Percentiles rank a stretch among this genome's conserved stretches.
phyloP scores from a whole-genome alignment of 2,797 vertebrate genomes.

The Luscinia megarhynchos region DNA sequence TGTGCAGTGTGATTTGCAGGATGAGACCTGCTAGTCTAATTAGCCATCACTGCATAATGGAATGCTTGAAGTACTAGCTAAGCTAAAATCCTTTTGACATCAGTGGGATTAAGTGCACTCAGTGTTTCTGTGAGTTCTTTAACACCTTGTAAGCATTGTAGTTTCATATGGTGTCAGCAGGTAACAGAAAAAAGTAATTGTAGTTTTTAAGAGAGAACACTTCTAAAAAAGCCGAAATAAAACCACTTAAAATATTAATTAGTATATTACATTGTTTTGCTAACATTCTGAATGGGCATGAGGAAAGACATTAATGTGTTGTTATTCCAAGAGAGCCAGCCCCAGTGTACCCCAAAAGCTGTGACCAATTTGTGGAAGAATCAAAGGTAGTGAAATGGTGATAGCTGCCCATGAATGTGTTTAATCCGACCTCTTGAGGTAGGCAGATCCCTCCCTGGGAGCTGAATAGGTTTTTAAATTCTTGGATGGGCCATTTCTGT shows the following conservation, averaged over 20 bases:
- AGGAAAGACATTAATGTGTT: not conserved
- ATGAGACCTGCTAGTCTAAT: not conserved
- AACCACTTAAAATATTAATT: not conserved
- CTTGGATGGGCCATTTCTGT: not conserved
- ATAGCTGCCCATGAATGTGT: not conserved
- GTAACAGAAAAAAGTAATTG: not conserved
- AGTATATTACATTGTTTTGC: not conserved
- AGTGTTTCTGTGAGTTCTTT: not conserved
- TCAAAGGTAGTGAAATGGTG: not conserved
- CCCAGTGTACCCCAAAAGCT: rapidly evolving
- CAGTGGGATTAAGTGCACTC: not conserved
- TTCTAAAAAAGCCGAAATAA: not conserved
- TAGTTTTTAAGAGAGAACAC: not conserved
- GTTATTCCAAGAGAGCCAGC: not conserved
- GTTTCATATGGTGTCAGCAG: not conserved
- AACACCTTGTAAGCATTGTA: not conserved
- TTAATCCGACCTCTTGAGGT: not conserved
- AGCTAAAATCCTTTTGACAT: not conserved
- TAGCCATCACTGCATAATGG: not conserved
- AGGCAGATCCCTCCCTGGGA: not conserved
- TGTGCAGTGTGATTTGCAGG: not conserved
- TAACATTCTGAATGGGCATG: not conserved
- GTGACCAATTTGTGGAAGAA: not conserved
- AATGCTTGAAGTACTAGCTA: not conserved
- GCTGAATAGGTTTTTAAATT: not conserved